Base-by-base conservation (phyloP, 1,140 invertebrate species). In the Propsilocerus akamusi region DNA sequence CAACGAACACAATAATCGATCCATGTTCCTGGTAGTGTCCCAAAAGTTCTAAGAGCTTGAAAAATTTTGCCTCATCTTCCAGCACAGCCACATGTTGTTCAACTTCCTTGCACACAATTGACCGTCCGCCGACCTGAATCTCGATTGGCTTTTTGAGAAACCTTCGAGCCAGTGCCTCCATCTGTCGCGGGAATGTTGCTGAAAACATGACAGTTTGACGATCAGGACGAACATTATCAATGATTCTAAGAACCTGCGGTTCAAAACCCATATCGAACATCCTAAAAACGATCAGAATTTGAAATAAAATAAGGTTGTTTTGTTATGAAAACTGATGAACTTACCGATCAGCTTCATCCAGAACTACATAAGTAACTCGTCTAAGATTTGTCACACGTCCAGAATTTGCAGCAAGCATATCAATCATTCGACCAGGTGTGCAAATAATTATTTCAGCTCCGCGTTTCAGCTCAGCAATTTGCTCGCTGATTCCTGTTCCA, bases 251-350 rank as follows among this genome's bases (percentile, higher is more conserved):
- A 1, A 94, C 85, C 77, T 83, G 46, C 12, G 48, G n/a, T 47
- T 53, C 50, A 32, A 56, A 47, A 25, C 25, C 24, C 49, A 49
- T 28, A 50, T 26, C 22, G n/a, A 50, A 30, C 26, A 34, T 46
- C n/a, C 46, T 5, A 54, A 48, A 49, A 50, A 32, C 11, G 22
- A 26, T 56, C 34, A 57, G 37, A 46, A 48, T 41, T 37, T 51
- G 6, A 11, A 54, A 34, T 55, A 64, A 88, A 87, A 71, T 99
- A 96, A 5, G 96, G 96, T 68, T 99, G 96, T n/a, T n/a, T n/a
- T n/a, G n/a, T n/a, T n/a, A n/a, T 68, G 99, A 99, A 14, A 96
- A 96, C 93, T 99, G 97, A 62, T 99, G 97, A 63, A 99, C 99
- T 96, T 99, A 99, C 26, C 97, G 72, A 68, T 99, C 97, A 2